A percentile compares a stretch with the other conserved stretches of the same genome.
Evolutionary conservation across 2,888 invertebrate genomes (phyloP).

Genomic region (Mythimna vitellina): DNA sequence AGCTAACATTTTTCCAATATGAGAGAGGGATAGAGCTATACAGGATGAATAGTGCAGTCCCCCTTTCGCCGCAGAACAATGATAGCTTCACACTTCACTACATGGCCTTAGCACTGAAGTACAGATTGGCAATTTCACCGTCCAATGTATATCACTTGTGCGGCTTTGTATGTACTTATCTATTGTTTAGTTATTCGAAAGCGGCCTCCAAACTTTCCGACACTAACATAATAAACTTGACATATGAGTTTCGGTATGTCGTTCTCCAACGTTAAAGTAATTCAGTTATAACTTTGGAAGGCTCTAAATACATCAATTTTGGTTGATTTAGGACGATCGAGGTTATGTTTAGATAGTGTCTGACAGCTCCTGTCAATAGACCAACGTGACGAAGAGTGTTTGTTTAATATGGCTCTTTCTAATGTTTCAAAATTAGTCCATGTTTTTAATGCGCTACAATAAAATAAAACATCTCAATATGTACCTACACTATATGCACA

Average conservation of each 20-base stretch:
- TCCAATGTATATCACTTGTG: slow-evolving; percentile 56
- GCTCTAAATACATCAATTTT: slow-evolving; percentile 52
- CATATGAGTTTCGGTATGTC: slow-evolving; percentile 62
- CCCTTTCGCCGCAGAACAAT: slow-evolving; percentile 38
- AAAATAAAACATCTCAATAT: neutral
- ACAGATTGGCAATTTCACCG: slow-evolving; percentile 58
- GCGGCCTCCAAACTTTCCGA: slow-evolving; percentile 61
- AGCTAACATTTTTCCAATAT: slow-evolving; percentile 7
- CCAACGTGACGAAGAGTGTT: slow-evolving; percentile 7
- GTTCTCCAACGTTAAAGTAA: slow-evolving; percentile 49
- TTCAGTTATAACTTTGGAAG: slow-evolving; percentile 55
- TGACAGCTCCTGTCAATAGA: slow-evolving; percentile 27
- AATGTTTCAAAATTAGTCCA: neutral
- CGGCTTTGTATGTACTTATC: slow-evolving; percentile 55
- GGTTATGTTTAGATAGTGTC: slow-evolving; percentile 33
- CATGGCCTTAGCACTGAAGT: slow-evolving; percentile 26
- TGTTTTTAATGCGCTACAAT: neutral
- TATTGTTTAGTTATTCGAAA: slow-evolving; percentile 44
- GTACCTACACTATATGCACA: neutral
- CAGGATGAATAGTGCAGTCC: slow-evolving; percentile 29
- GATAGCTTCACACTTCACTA: slow-evolving; percentile 30
- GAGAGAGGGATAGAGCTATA: neutral
- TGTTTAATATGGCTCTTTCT: slow-evolving; percentile 7
- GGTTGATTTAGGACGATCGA: slow-evolving; percentile 42
- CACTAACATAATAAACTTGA: slow-evolving; percentile 69